Conservation (phyloP, 2,113 vertebrate genomes). For the Crotophaga sulcirostris region DNA sequence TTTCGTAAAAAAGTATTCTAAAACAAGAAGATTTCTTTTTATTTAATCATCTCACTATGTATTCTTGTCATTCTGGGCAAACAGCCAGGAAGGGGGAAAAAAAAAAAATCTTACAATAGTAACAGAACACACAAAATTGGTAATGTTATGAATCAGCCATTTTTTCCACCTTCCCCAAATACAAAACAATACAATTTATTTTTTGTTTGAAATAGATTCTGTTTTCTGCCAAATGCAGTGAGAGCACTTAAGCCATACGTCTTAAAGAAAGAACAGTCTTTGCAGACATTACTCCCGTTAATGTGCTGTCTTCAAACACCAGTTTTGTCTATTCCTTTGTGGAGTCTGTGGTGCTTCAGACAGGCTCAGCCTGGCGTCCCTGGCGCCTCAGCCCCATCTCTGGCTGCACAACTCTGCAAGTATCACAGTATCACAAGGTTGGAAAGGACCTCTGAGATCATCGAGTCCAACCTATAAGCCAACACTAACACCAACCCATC, state of each 20-base stretch:
- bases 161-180: neutral
- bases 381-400: neutral
- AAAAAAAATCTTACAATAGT: neutral
- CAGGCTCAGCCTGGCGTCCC: neutral
- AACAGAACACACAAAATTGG: neutral
- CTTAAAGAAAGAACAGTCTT: neutral
- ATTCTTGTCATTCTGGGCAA: constrained; percentile 26
- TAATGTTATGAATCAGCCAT: neutral
- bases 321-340: neutral
- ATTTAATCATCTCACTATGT: constrained; percentile 8
- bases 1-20: neutral
- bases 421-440: no score
- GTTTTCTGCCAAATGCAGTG: neutral
- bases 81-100: neutral
- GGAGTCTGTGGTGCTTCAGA: neutral
- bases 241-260: neutral
- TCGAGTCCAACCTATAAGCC: no score
- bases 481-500: no score
- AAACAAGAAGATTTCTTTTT: neutral
- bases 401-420: rapidly evolving
- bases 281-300: neutral
- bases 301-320: neutral
- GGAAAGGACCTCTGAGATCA: no score
- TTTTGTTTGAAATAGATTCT: neutral
- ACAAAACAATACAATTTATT: neutral